These are phyloP conservation scores for Lasioglossum malachurum DNA, from an alignment of 2,888 invertebrate species.

Conservation along the genomic window DNA sequence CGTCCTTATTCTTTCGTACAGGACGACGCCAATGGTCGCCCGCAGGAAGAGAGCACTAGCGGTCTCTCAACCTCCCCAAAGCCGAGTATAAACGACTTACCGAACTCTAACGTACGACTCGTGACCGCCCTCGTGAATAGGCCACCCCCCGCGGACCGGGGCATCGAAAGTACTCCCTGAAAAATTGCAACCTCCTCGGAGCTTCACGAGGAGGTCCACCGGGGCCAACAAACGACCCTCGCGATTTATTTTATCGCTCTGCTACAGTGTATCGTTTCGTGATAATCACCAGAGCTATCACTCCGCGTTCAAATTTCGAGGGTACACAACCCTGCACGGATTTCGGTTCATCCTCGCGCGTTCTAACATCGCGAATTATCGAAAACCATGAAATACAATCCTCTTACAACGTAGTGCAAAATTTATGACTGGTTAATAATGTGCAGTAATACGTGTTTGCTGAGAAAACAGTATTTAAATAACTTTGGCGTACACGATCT, in stretches of 20 bases:
- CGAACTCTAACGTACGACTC: conserved; percentile 70
- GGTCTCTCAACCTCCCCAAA: conserved; percentile 44
- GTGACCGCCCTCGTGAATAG: conserved; percentile 67
- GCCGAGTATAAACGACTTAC: conserved; percentile 71
- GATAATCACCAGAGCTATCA: conserved; percentile 29
- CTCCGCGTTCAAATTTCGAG: conserved; percentile 1
- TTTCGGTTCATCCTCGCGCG: background rate
- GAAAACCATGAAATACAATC: background rate
- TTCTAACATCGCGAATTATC: background rate
- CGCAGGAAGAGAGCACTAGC: conserved; percentile 55
- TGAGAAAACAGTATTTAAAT: background rate
- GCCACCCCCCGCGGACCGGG: conserved; percentile 53
- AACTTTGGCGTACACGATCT: background rate
- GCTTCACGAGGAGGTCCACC: conserved; percentile 48
- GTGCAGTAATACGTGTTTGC: background rate
- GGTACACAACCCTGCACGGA: background rate
- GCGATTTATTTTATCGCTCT: conserved; percentile 61
- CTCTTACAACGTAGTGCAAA: background rate
- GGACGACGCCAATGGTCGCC: conserved; percentile 61
- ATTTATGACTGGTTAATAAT: background rate
- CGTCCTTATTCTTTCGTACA: conserved; percentile 65
- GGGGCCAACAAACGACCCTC: conserved; percentile 57
- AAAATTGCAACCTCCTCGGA: conserved; percentile 67
- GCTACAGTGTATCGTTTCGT: conserved; percentile 48
- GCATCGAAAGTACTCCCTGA: conserved; percentile 57